These are phyloP conservation scores for Diplazon laetatorius DNA, from an alignment of 2,888 invertebrate genomes.

Conservation along the genomic window DNA sequence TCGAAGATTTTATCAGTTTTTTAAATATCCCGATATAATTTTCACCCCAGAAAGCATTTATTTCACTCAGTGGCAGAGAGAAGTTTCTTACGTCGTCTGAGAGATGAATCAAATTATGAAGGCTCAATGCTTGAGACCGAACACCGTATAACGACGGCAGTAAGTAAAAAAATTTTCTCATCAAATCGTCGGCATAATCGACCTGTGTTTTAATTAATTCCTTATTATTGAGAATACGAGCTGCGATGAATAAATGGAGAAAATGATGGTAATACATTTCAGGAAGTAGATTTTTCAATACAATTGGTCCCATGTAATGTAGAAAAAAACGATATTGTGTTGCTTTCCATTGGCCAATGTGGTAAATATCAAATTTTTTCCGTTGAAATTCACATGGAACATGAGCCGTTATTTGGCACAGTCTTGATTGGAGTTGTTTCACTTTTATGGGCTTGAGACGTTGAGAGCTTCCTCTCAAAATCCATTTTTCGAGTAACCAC, in stretches of 20 bases:
- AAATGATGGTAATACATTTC: conserved; percentile 61
- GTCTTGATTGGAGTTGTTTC: too few relatives aligned
- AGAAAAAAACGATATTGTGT: conserved; percentile 68
- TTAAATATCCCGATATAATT: conserved; percentile 52
- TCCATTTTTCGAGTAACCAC: conserved; percentile 44
- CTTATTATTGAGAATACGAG: conserved; percentile 55
- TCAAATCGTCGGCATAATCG: conserved; percentile 48
- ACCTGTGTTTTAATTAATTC: conserved; percentile 24
- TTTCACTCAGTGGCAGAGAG: conserved; percentile 41
- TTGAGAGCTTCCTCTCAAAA: conserved; percentile 16
- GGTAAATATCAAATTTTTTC: conserved; percentile 61
- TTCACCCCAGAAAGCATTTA: conserved; percentile 60
- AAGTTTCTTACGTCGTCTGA: conserved; percentile 48
- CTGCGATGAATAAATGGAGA: conserved; percentile 58
- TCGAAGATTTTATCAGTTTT: conserved; percentile 46
- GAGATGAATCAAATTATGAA: conserved; percentile 62
- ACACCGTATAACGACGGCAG: conserved; percentile 53
- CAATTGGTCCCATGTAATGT: conserved; percentile 54
- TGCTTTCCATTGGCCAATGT: conserved; percentile 66
- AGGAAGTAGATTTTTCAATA: conserved; percentile 53
- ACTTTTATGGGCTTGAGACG: too few relatives aligned
- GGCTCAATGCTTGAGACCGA: conserved; percentile 53
- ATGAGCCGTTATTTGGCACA: conserved; percentile 51
- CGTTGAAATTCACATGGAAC: conserved; percentile 67
- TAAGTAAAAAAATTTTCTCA: conserved; percentile 50